Evolutionary conservation across 2,797 vertebrate genomes (phyloP).

Genomic region (Sebastes alutus): DNA sequence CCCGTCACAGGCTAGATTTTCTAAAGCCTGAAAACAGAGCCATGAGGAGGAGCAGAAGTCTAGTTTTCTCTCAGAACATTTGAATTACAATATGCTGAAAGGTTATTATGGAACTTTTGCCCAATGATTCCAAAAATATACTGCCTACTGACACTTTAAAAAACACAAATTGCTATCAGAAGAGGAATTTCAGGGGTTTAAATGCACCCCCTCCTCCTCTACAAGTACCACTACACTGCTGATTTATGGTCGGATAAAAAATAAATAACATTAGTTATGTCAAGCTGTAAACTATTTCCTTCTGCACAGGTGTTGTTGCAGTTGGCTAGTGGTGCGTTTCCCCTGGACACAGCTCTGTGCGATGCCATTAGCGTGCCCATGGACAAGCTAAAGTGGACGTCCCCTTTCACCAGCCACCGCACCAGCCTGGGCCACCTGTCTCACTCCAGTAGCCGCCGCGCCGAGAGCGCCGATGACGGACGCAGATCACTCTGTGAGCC

Average conservation of each 20-base stretch:
- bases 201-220: not conserved
- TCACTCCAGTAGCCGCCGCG: conserved; percentile 65
- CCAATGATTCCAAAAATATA: too few relatives aligned
- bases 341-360: conserved; percentile 87
- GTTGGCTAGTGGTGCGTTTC: conserved; percentile 91
- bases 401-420: conserved; percentile 92
- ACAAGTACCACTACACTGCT: not conserved
- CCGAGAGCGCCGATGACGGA: conserved; percentile 56
- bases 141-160: not conserved
- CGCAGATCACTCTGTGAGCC: not conserved
- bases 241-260: not conserved
- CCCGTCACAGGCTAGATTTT: too few relatives aligned
- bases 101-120: too few relatives aligned
- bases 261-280: not conserved
- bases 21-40: too few relatives aligned
- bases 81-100: too few relatives aligned
- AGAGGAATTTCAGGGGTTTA: not conserved
- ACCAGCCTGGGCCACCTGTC: conserved; percentile 83
- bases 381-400: conserved; percentile 96
- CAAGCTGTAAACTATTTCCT: not conserved
- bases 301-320: conserved; percentile 89
- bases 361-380: conserved; percentile 88
- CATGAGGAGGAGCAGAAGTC: too few relatives aligned
- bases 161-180: not conserved
- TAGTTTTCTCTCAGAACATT: too few relatives aligned